Percentiles rank a stretch among this genome's conserved stretches.
phyloP scores from a whole-genome alignment of 2,888 invertebrate genomes.

The Vannuccia rotundouncinata region DNA sequence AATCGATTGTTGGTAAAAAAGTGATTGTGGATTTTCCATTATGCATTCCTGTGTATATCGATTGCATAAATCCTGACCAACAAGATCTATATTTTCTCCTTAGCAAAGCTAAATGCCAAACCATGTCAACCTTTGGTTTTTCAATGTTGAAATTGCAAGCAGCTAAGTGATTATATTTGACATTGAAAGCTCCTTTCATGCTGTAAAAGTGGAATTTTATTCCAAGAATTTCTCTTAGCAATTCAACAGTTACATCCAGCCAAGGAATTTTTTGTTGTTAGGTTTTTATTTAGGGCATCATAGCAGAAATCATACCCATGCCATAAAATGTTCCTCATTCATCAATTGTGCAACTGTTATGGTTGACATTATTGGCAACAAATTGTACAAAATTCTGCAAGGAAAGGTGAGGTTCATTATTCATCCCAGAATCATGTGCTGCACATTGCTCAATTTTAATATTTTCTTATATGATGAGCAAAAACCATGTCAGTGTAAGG shows the following conservation, averaged over 20 bases:
- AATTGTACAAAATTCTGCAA: slow-evolving; percentile 42
- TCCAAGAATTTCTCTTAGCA: slow-evolving; percentile 38
- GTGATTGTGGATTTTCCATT: too few relatives aligned
- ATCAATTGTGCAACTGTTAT: slow-evolving; percentile 44
- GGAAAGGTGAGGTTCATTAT: slow-evolving; percentile 34
- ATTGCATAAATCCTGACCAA: slow-evolving; percentile 41
- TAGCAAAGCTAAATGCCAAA: slow-evolving; percentile 38
- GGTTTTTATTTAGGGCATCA: slow-evolving; percentile 42
- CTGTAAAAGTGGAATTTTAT: slow-evolving; percentile 28
- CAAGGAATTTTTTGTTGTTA: slow-evolving; percentile 29
- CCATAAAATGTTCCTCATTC: slow-evolving; percentile 43
- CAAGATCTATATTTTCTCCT: slow-evolving; percentile 25
- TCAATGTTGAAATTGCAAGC: neutral
- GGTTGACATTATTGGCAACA: slow-evolving; percentile 45
- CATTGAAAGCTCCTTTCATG: neutral
- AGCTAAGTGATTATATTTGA: neutral
- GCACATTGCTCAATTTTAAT: slow-evolving; percentile 37
- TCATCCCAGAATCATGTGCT: slow-evolving; percentile 40
- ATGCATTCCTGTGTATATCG: slow-evolving; percentile 35
- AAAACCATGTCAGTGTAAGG: neutral
- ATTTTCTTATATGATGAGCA: slow-evolving; percentile 9
- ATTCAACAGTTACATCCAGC: slow-evolving; percentile 39
- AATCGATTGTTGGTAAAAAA: too few relatives aligned
- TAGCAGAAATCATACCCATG: slow-evolving; percentile 43
- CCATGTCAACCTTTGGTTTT: slow-evolving; percentile 35